Evolutionary conservation across 2,113 vertebrate genomes (phyloP).

Genomic region (Suncus etruscus): DNA sequence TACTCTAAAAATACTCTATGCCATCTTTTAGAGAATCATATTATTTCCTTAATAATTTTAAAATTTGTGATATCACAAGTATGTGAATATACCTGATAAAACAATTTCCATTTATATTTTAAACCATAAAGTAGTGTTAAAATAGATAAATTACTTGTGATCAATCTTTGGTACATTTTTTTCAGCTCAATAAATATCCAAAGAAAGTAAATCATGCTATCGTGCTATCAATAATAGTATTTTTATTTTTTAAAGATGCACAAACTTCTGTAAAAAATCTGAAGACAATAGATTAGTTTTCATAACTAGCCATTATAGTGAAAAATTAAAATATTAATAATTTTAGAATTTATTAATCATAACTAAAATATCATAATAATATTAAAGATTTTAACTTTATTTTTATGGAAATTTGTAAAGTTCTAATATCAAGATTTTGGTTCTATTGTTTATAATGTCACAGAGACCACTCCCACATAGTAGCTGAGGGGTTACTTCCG

Average conservation of each 20-base stretch:
- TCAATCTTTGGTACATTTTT: not conserved
- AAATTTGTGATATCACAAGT: not conserved
- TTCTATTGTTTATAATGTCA: too few relatives aligned
- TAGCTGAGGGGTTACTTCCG: too few relatives aligned
- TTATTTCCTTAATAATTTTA: not conserved
- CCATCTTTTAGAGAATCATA: not conserved
- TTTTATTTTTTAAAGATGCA: conserved; percentile 16
- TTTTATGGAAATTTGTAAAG: not conserved
- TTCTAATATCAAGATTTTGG: not conserved
- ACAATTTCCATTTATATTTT: conserved; percentile 1
- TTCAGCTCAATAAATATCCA: not conserved
- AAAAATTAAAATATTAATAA: not conserved
- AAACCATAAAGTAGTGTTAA: conserved; percentile 11
- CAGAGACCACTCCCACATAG: too few relatives aligned
- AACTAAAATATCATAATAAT: not conserved
- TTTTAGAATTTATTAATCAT: not conserved
- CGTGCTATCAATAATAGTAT: not conserved
- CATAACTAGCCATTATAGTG: not conserved
- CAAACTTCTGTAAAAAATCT: not conserved
- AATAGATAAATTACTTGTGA: not conserved
- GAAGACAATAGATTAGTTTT: not conserved
- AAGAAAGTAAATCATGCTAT: not conserved
- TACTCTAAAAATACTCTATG: not conserved
- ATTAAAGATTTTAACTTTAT: not conserved
- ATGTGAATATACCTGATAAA: not conserved